phyloP scores from a whole-genome alignment of 2,888 invertebrate genomes.

The Trissolcus japonicus region DNA sequence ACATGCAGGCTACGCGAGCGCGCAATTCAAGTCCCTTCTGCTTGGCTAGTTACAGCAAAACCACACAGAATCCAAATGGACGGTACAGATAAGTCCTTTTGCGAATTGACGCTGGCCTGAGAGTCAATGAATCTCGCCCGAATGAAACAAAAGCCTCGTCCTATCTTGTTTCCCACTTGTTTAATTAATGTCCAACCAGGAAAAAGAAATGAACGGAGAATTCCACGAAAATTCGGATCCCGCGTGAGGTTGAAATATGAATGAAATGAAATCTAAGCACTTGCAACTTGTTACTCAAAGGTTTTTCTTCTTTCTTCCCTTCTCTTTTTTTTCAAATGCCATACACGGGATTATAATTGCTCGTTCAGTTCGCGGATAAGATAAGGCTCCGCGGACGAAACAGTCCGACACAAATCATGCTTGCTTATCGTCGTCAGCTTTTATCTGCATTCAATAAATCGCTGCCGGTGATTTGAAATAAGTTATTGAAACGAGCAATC shows the following conservation, averaged over 20 bases:
- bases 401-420: constrained; percentile 7
- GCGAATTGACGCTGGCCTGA: constrained; percentile 53
- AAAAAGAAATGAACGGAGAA: too few species aligned
- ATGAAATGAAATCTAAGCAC: neutral
- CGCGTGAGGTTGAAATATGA: too few species aligned
- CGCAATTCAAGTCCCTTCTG: constrained; percentile 52
- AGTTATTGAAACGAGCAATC: constrained; percentile 10
- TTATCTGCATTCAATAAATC: constrained; percentile 14
- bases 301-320: neutral
- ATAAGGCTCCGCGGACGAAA: constrained; percentile 3
- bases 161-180: neutral
- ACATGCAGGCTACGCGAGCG: constrained; percentile 24
- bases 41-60: constrained; percentile 60
- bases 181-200: constrained; percentile 1
- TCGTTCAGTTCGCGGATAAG: constrained; percentile 10
- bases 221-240: too few species aligned
- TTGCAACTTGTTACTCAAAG: neutral
- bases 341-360: constrained; percentile 12
- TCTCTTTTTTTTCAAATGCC: constrained; percentile 12
- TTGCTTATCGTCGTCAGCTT: constrained; percentile 12
- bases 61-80: constrained; percentile 51
- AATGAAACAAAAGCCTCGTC: constrained; percentile 58
- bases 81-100: constrained; percentile 60
- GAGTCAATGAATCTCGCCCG: constrained; percentile 66
- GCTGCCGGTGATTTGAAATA: constrained; percentile 8